Conservation (phyloP, 2,888 invertebrate genomes). For the Spicauda simplicius region DNA sequence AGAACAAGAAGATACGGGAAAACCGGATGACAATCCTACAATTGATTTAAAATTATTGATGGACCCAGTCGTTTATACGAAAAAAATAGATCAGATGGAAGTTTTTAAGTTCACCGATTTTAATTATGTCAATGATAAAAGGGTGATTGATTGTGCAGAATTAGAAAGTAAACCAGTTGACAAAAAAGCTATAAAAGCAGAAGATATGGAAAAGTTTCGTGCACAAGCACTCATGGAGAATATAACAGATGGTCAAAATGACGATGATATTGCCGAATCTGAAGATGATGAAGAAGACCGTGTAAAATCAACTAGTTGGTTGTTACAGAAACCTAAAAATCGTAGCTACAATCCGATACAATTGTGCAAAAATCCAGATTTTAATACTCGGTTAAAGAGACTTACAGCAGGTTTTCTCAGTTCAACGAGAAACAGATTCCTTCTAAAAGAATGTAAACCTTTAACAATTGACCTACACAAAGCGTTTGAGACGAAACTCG, state of each 20-base stretch:
- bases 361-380: conserved; percentile 77
- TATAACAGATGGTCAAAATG: conserved; percentile 31
- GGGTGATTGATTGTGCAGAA: conserved; percentile 54
- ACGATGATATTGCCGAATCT: conserved; percentile 25
- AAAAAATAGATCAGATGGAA: conserved; percentile 66
- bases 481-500: conserved; percentile 66
- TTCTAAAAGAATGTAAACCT: conserved; percentile 66
- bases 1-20: conserved; percentile 7
- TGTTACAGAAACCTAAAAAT: conserved; percentile 66
- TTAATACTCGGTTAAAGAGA: conserved; percentile 71
- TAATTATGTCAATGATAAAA: conserved; percentile 49
- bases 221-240: conserved; percentile 5
- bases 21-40: conserved; percentile 43
- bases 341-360: conserved; percentile 67
- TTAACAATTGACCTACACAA: conserved; percentile 71
- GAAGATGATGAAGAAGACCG: conserved; percentile 40
- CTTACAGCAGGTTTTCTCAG: conserved; percentile 66
- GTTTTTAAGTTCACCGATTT: conserved; percentile 51
- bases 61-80: conserved; percentile 64
- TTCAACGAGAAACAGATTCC: conserved; percentile 59
- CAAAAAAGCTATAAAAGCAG: conserved; percentile 41
- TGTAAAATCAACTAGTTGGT: conserved; percentile 59
- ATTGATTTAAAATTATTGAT: conserved; percentile 72
- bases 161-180: conserved; percentile 63
- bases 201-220: conserved; percentile 36